Percentiles rank a stretch among this genome's conserved stretches.
Conservation (phyloP, 2,797 vertebrate genomes). For the Gila robusta region DNA sequence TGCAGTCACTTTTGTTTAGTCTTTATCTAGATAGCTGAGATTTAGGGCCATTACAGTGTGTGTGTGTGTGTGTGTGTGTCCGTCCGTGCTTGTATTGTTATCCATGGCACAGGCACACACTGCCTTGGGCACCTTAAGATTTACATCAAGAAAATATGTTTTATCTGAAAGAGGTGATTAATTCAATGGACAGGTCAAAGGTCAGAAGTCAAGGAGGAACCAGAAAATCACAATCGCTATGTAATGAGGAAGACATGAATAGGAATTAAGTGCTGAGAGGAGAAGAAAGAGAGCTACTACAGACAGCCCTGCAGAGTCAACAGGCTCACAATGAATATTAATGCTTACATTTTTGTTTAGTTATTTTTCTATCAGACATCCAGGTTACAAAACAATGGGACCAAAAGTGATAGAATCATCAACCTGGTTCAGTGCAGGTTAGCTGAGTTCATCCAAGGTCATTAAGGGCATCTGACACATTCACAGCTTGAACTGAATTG, state of each 20-base stretch:
- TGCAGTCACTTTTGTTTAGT: conserved; percentile 20
- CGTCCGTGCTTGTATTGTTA: conserved; percentile 16
- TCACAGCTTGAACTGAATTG: conserved; percentile 20
- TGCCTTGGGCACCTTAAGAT: conserved; percentile 28
- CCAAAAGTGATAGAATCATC: neutral
- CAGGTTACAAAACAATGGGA: neutral
- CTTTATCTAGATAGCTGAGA: conserved; percentile 15
- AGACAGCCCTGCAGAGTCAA: neutral
- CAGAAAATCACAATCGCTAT: conserved; percentile 9
- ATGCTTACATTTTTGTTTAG: neutral
- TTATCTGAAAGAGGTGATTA: neutral
- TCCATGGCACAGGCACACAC: conserved; percentile 7
- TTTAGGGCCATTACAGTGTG: conserved; percentile 22
- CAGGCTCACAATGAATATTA: neutral
- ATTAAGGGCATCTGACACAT: neutral
- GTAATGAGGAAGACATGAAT: neutral
- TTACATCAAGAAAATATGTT: conserved; percentile 47
- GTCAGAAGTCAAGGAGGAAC: conserved; percentile 55
- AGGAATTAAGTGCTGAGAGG: neutral
- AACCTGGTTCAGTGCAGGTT: neutral
- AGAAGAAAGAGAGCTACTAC: neutral
- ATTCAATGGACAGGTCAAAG: conserved; percentile 47
- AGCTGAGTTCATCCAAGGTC: conserved; percentile 14
- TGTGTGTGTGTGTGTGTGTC: neutral
- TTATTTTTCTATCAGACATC: neutral